Percentiles rank a stretch among this genome's conserved stretches.
phyloP scores from a whole-genome alignment of 1,140 invertebrate genomes.

The Drosophila micromelanica region DNA sequence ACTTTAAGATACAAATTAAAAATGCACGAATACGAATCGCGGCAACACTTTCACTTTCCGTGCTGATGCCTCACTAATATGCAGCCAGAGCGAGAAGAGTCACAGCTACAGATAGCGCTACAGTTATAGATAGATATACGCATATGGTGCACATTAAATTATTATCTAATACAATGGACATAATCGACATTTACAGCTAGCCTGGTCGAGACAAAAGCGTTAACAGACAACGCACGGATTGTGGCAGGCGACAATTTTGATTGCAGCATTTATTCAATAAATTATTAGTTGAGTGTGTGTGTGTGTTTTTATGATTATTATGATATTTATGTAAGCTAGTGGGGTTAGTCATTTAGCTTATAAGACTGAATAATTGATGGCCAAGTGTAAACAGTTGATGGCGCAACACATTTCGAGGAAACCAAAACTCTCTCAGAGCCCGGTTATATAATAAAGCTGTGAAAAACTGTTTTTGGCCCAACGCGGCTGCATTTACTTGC shows the following conservation, averaged over 20 bases:
- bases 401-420: conserved; percentile 46
- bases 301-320: conserved; percentile 29
- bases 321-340: conserved; percentile 61
- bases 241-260: conserved; percentile 46
- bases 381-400: conserved; percentile 66
- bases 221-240: conserved; percentile 27
- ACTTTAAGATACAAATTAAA: conserved; percentile 69
- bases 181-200: conserved; percentile 53
- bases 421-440: conserved; percentile 24
- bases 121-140: conserved; percentile 15
- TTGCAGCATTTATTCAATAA: conserved; percentile 75
- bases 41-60: conserved; percentile 76
- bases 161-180: conserved; percentile 72
- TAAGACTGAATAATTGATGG: conserved; percentile 73
- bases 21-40: conserved; percentile 64
- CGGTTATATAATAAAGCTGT: conserved; percentile 60
- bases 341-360: conserved; percentile 44
- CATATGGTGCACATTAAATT: conserved; percentile 52
- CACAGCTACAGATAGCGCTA: conserved; percentile 10
- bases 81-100: conserved; percentile 52
- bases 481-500: conserved; percentile 60
- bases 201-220: conserved; percentile 48
- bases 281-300: conserved; percentile 55
- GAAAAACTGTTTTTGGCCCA: conserved; percentile 60
- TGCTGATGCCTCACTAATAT: conserved; percentile 55